These are phyloP conservation scores for Drosophila koepferae DNA, from an alignment of 2,888 invertebrate species.

Conservation along the genomic window DNA sequence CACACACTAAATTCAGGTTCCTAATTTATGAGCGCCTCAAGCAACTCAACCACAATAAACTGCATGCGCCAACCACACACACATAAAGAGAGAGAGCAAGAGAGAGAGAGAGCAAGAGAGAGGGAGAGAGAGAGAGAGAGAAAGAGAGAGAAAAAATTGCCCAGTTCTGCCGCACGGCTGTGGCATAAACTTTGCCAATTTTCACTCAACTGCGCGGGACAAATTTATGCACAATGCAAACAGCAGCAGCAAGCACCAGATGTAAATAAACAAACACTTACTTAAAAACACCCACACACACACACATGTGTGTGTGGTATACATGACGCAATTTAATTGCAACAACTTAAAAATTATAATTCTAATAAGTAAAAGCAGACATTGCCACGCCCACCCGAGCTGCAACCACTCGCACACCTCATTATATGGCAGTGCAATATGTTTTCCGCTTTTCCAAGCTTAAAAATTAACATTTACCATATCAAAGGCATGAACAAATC, in stretches of 20 bases:
- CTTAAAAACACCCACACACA: slow-evolving; percentile 4
- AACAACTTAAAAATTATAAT: slow-evolving; percentile 42
- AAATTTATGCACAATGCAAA: slow-evolving; percentile 70
- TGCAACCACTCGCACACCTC: slow-evolving; percentile 16
- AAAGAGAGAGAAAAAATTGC: background rate
- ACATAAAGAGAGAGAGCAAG: background rate
- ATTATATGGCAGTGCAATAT: slow-evolving; percentile 29
- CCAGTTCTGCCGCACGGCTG: slow-evolving; percentile 2
- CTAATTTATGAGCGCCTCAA: slow-evolving; percentile 32
- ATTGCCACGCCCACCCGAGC: slow-evolving; percentile 16
- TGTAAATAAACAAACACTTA: slow-evolving; percentile 32
- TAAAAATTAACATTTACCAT: slow-evolving; percentile 40
- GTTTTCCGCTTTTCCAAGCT: slow-evolving; percentile 26
- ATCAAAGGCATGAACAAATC: slow-evolving; percentile 29
- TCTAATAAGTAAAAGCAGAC: slow-evolving; percentile 39
- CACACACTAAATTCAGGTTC: slow-evolving; percentile 16
- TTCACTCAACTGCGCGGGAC: slow-evolving; percentile 60
- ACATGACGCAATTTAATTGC: slow-evolving; percentile 44
- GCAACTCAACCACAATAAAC: slow-evolving; percentile 51
- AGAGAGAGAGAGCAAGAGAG: too few relatives aligned
- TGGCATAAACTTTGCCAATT: slow-evolving; percentile 70
- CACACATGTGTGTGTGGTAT: slow-evolving; percentile 1
- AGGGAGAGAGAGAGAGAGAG: too few relatives aligned
- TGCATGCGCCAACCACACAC: slow-evolving; percentile 44
- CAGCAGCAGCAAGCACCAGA: slow-evolving; percentile 30